A percentile compares a stretch with the other conserved stretches of the same genome.
Conservation (phyloP, 23 tunicate genomes). For the Corella eumyota region DNA sequence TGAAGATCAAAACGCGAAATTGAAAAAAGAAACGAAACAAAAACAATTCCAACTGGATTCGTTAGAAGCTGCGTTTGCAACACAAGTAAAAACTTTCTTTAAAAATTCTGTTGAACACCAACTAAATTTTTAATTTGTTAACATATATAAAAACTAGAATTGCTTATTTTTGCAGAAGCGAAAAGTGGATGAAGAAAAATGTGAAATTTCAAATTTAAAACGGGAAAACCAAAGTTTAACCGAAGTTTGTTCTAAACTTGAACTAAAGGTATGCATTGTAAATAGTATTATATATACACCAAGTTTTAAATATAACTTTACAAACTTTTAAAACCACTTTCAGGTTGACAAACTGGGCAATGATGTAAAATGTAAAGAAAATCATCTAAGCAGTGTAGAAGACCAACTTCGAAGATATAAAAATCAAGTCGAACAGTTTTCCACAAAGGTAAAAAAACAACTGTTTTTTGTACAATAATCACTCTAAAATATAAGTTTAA, state of each 20-base stretch:
- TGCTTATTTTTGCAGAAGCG: conserved; percentile 15
- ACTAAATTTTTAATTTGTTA: too few species aligned
- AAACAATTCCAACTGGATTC: conserved; percentile 50
- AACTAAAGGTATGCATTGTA: conserved; percentile 19
- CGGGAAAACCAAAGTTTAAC: conserved; percentile 18
- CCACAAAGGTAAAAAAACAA: conserved; percentile 8
- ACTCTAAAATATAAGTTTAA: too few species aligned
- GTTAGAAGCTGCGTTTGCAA: conserved; percentile 34
- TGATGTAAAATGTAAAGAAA: conserved; percentile 27
- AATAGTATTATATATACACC: not conserved
- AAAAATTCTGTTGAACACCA: too few species aligned
- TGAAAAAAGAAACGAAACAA: conserved; percentile 51
- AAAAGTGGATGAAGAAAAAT: conserved; percentile 27
- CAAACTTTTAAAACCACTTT: too few species aligned
- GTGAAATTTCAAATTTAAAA: conserved; percentile 12
- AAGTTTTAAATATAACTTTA: not conserved
- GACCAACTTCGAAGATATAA: conserved; percentile 31
- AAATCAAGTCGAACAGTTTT: conserved; percentile 16
- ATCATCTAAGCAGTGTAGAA: conserved; percentile 10
- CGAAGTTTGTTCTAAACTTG: conserved; percentile 30
- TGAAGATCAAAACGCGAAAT: conserved; percentile 34
- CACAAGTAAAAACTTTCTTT: conserved; percentile 10
- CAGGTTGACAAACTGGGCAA: conserved; percentile 21
- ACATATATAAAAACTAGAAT: too few species aligned
- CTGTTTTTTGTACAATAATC: not conserved